Base-by-base conservation (phyloP, 2,888 invertebrate species). In the Acronicta leporina region DNA sequence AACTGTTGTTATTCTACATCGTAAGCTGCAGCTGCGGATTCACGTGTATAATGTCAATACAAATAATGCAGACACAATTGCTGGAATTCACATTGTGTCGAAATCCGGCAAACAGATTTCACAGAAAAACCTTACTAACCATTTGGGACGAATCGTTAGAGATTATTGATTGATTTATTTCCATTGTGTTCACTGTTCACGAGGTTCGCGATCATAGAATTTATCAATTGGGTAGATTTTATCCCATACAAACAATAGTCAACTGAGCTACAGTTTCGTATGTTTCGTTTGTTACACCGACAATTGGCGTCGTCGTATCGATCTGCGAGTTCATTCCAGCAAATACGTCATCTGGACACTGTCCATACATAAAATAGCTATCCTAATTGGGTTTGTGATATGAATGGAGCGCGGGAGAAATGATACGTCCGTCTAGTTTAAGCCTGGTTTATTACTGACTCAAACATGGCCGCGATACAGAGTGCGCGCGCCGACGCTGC, bases 221-320 rank as follows among this genome's bases (percentile, higher is more conserved):
- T 40, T 46, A 50, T 25, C 50, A 52, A 53, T 51, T 38, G 35
- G 13, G 9, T 50, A 53, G 63, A 53, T 53, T 52, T 49, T 14
- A 58, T 58, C 43, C 44, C 52, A 56, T 38, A 56, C 41, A 53
- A 52, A 66, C 70, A 58, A 70, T 51, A 54, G 71, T 76, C 80
- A 78, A 83, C 79, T 81, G 73, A 84, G 78, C 82, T 83, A 85
- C 84, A 87, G 85, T 80, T 83, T 80, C 68, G 64, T 69, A 75
- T 79, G 70, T 71, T 73, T 74, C 77, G 77, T 78, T 75, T 84
- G 82, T 76, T 82, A 75, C 82, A 79, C 80, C 86, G 86, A 83
- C 87, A 85, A 83, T 89, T 85, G 90, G 90, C 91, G 92, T 86
- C 91, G 81, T 71, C 63, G 78, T 92, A 94, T 93, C 87, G 93